phyloP scores from a whole-genome alignment of 2,888 invertebrate genomes.

The Hyalella azteca region DNA sequence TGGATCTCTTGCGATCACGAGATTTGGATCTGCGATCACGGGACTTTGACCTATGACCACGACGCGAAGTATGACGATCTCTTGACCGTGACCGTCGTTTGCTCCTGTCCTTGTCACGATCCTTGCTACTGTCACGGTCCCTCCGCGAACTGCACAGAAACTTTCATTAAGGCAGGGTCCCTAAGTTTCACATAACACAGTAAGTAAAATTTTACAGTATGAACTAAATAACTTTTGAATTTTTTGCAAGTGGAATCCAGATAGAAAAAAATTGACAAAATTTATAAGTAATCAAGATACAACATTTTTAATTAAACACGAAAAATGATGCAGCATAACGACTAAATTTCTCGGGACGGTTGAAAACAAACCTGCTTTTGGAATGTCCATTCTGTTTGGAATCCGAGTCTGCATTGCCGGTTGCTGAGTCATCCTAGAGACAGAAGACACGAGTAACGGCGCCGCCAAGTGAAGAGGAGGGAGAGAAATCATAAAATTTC shows the following conservation, averaged over 20 bases:
- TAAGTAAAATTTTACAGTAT: too few species aligned
- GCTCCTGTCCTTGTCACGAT: constrained; percentile 36
- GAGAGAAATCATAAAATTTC: constrained; percentile 48
- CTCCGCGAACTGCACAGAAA: constrained; percentile 15
- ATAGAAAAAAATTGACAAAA: too few species aligned
- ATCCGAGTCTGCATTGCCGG: constrained; percentile 33
- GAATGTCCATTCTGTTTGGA: constrained; percentile 53
- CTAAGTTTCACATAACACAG: too few species aligned
- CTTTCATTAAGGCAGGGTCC: background rate
- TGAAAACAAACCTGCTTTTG: constrained; percentile 43
- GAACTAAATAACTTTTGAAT: too few species aligned
- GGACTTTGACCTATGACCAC: background rate
- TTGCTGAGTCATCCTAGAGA: constrained; percentile 51
- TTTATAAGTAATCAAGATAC: too few species aligned
- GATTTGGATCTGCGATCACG: constrained; percentile 28
- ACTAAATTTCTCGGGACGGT: background rate
- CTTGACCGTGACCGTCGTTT: constrained; percentile 30
- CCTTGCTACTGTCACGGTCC: constrained; percentile 42
- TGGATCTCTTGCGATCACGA: background rate
- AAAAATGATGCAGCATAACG: background rate
- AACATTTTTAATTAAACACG: too few species aligned
- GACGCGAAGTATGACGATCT: background rate
- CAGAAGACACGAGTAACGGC: constrained; percentile 57
- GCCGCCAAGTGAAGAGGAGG: constrained; percentile 54
- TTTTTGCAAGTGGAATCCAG: too few species aligned